These are phyloP conservation scores for Tragelaphus strepsiceros DNA, from an alignment of 2,113 vertebrate genomes.

Conservation along the genomic window DNA sequence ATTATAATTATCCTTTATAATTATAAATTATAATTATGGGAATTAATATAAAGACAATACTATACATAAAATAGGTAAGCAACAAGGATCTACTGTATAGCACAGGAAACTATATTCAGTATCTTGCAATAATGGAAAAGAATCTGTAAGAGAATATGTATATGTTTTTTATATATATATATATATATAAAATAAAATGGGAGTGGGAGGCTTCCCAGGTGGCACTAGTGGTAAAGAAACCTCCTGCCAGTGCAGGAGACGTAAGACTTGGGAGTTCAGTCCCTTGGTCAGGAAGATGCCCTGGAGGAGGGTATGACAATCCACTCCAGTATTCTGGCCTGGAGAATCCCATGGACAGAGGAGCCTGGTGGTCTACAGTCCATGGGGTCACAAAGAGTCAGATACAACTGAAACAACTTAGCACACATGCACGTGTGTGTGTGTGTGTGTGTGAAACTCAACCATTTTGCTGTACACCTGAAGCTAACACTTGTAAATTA, in stretches of 20 bases:
- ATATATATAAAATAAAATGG: background rate
- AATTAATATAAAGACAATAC: background rate
- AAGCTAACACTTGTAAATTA: background rate
- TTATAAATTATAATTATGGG: no score
- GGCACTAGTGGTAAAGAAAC: background rate
- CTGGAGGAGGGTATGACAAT: background rate
- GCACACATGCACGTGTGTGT: background rate
- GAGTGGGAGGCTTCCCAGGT: background rate
- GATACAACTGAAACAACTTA: background rate
- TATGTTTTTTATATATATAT: background rate
- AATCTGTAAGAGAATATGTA: background rate
- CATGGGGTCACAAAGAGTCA: background rate
- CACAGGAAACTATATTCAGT: background rate
- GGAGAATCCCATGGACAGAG: background rate
- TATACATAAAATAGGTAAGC: background rate
- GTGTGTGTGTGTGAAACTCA: background rate
- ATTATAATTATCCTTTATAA: no score
- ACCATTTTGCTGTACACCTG: background rate
- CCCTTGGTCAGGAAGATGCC: background rate
- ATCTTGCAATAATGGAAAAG: background rate
- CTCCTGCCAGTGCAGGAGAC: background rate
- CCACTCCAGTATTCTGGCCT: background rate
- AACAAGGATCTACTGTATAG: background rate
- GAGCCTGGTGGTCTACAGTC: background rate
- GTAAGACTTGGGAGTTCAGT: background rate